Base-by-base conservation (phyloP, 2,888 invertebrate genomes). In the Eucera pruinosa region DNA sequence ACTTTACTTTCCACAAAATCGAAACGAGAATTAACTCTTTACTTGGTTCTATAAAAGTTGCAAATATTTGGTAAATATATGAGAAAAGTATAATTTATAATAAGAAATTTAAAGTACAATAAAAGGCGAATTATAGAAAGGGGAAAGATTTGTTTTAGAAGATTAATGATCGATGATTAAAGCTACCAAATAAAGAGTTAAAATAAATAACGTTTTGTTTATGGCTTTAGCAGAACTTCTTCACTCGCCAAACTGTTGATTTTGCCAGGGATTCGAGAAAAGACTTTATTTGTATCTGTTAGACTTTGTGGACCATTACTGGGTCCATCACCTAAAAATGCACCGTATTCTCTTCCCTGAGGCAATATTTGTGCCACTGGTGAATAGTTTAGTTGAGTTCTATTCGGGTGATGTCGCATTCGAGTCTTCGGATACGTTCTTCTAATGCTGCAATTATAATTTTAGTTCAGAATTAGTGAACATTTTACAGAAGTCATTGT, bases 171-270 rank as follows among this genome's bases (percentile, higher is more conserved):
- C 47, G 52, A 67, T 30, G 58, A 60, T 43, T 54, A 18, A 76
- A 48, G 47, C 58, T 62, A 66, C 30, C 78, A 55, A 69, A 61
- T 61, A 76, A 76, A 64, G 64, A 55, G 55, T 61, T 61, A 23
- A 27, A 66, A 52, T 39, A 48, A 45, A 65, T 48, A 60, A 43
- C n/a, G 23, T 25, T 58, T n/a, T 55, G 69, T 75, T 90, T 71
- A 90, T 27, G 86, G 85, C 68, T 90, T 91, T 0, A 90, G 70
- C 39, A 91, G 81, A 62, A 91, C 74, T 79, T 91, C 90, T 66
- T 90, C 91, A 50, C 85, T 85, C 20, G 89, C 85, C 15, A 90
- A 70, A 57, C 89, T 88, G 55, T 87, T 89, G 60, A 90, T 81
- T 45, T 84, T 85, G 30, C 80, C 78, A 39, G 85, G 83, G 43